These are phyloP conservation scores for Halichondria panicea DNA, from an alignment of 37 sponge, comb jelly and placozoan genomes.

Conservation along the genomic window DNA sequence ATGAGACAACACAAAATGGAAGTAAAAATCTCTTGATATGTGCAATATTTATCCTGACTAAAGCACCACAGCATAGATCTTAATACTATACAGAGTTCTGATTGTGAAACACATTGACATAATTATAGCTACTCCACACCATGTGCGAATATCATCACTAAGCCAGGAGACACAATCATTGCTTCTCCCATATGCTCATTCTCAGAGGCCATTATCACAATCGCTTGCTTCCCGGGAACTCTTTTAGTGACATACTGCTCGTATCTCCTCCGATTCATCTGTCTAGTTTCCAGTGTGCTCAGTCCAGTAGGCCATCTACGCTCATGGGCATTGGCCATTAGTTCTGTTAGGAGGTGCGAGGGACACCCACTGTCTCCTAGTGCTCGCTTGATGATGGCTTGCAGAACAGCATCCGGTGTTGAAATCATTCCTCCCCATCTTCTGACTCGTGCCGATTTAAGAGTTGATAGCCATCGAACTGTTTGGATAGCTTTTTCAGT, in stretches of 20 bases:
- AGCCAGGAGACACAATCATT: conserved; percentile 83
- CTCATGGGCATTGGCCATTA: conserved; percentile 95
- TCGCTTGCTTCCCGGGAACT: conserved; percentile 94
- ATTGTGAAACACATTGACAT: too few relatives aligned
- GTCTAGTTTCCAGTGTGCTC: conserved; percentile 93
- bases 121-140: conserved; percentile 79
- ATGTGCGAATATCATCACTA: conserved; percentile 98
- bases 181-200: conserved; percentile 97
- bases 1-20: too few relatives aligned
- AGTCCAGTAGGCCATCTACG: conserved; percentile 91
- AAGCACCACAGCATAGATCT: too few relatives aligned
- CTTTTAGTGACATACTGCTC: conserved; percentile 91
- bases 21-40: too few relatives aligned
- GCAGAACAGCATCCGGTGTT: conserved; percentile 92
- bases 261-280: conserved; percentile 85
- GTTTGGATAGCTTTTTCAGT: conserved; percentile 72
- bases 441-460: conserved; percentile 71
- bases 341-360: conserved; percentile 68
- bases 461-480: conserved; percentile 65
- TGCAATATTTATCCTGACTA: too few relatives aligned
- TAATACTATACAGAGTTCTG: too few relatives aligned
- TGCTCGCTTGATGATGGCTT: conserved; percentile 86
- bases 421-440: conserved; percentile 99
- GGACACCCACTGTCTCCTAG: conserved; percentile 91
- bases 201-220: conserved; percentile 93